Evolutionary conservation across 2,888 invertebrate species (phyloP).

Genomic region (Ametastegia equiseti): DNA sequence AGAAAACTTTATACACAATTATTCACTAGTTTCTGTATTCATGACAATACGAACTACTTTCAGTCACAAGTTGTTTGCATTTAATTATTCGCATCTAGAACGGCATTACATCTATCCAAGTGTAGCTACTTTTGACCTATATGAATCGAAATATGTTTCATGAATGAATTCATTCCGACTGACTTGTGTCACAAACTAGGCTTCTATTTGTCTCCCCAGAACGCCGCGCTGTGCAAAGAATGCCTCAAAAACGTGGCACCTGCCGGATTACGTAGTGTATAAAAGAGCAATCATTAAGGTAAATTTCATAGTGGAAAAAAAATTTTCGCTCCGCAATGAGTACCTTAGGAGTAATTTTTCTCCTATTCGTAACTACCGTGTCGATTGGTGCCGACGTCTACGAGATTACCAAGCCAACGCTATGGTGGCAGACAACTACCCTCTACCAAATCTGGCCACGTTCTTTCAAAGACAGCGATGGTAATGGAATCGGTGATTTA

Average conservation of each 20-base stretch:
- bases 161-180: background rate
- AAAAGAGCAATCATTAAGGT: background rate
- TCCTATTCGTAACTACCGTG: background rate
- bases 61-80: background rate
- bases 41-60: background rate
- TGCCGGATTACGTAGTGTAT: background rate
- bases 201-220: background rate
- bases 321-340: background rate
- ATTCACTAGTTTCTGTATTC: background rate
- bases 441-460: constrained; percentile 78
- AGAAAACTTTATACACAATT: background rate
- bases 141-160: background rate
- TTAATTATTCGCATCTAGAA: background rate
- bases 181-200: background rate
- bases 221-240: background rate
- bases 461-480: constrained; percentile 78
- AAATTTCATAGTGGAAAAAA: background rate
- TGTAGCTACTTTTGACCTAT: background rate
- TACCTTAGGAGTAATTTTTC: background rate
- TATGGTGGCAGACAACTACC: constrained; percentile 79
- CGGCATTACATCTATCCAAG: background rate
- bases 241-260: background rate
- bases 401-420: background rate
- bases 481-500: constrained; percentile 79
- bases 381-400: background rate